A percentile compares a stretch with the other conserved stretches of the same genome.
Conservation (phyloP, 2,113 vertebrate genomes). For the Platichthys flesus region DNA sequence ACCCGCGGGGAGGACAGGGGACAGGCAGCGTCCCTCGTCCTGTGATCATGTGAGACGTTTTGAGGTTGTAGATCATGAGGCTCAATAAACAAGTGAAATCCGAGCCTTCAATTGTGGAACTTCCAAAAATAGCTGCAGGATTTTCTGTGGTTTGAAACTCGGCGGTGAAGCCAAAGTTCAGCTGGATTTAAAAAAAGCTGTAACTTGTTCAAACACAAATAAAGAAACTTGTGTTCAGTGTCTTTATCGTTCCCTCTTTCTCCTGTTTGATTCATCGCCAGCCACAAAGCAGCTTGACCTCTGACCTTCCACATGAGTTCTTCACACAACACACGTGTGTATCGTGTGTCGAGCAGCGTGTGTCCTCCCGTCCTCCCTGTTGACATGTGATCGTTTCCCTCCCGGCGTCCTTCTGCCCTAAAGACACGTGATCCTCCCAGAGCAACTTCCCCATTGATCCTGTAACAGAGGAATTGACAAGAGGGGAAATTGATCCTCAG, state of each 20-base stretch:
- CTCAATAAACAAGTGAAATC: slow-evolving; percentile 23
- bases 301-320: neutral
- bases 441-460: neutral
- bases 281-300: slow-evolving; percentile 4
- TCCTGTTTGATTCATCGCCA: no score
- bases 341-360: neutral
- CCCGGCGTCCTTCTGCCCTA: neutral
- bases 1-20: neutral
- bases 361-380: neutral
- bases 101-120: neutral
- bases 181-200: neutral
- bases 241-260: no score
- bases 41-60: slow-evolving; percentile 26
- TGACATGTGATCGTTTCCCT: neutral
- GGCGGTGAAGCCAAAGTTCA: neutral
- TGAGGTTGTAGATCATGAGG: slow-evolving; percentile 34
- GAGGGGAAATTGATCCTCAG: slow-evolving; percentile 5
- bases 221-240: no score
- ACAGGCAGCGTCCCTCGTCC: neutral
- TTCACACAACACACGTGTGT: neutral
- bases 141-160: neutral
- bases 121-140: slow-evolving; percentile 39
- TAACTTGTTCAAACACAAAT: no score
- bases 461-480: neutral
- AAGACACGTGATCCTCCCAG: no score